phyloP scores from a whole-genome alignment of 1,140 invertebrate genomes.

The Triops longicaudatus region DNA sequence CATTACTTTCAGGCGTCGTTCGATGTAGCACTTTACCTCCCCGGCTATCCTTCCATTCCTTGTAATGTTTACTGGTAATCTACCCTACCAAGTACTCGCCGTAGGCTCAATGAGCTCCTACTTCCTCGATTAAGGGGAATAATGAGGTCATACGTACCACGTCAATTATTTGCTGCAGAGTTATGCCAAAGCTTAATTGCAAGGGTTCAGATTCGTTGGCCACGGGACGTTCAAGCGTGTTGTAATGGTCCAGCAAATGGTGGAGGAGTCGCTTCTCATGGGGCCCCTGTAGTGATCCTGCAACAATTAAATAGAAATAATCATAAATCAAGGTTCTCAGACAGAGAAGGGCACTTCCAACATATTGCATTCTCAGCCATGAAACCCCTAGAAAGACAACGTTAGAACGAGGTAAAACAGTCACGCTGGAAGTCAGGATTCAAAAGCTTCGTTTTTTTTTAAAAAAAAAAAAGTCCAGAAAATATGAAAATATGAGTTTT shows the following conservation, averaged over 20 bases:
- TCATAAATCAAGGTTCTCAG: background rate
- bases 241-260: constrained; percentile 89
- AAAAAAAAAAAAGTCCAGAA: background rate
- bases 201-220: constrained; percentile 92
- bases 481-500: background rate
- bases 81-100: background rate
- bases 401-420: background rate
- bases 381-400: background rate
- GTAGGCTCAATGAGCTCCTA: constrained; percentile 16
- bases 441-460: no score
- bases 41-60: background rate
- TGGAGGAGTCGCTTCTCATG: constrained; percentile 89
- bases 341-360: background rate
- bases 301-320: constrained; percentile 36
- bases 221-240: constrained; percentile 92
- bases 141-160: constrained; percentile 66
- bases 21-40: background rate
- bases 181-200: constrained; percentile 91
- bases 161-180: constrained; percentile 99
- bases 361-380: background rate
- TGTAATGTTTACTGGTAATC: background rate
- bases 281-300: constrained; percentile 70
- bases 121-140: background rate
- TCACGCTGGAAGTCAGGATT: background rate
- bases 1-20: background rate